phyloP scores from a whole-genome alignment of 2,888 invertebrate species.

The Phragmatobia fuliginosa region DNA sequence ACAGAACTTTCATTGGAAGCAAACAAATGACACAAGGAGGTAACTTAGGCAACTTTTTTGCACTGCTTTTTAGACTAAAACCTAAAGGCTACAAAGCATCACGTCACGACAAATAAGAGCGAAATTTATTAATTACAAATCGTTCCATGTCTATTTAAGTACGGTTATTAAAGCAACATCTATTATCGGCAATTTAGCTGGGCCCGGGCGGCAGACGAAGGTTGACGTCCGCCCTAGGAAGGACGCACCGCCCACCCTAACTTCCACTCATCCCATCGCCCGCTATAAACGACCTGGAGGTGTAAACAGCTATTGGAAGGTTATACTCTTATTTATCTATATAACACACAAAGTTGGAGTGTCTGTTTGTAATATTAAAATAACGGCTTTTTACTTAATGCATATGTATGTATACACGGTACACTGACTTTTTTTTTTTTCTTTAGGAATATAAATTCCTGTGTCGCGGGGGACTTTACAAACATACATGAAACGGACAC shows the following conservation, averaged over 20 bases:
- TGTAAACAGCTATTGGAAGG: constrained; percentile 13
- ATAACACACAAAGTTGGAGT: no score
- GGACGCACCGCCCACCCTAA: constrained; percentile 54
- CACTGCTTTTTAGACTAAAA: no score
- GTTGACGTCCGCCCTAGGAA: constrained; percentile 51
- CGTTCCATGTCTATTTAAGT: background rate
- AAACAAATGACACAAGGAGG: no score
- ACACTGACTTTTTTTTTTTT: no score
- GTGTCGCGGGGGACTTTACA: no score
- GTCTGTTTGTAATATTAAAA: no score
- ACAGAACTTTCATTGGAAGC: no score
- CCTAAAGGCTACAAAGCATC: background rate
- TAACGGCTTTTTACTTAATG: no score
- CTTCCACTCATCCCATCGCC: constrained; percentile 36
- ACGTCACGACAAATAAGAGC: background rate
- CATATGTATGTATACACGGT: no score
- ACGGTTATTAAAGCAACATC: background rate
- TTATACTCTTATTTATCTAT: background rate
- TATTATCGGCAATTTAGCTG: constrained; percentile 17
- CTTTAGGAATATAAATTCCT: no score
- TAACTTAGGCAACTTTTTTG: no score
- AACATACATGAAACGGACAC: no score
- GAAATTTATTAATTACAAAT: background rate
- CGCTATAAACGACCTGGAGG: constrained; percentile 3
- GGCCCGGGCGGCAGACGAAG: constrained; percentile 24